A percentile compares a stretch with the other conserved stretches of the same genome.
Evolutionary conservation across 2,888 invertebrate species (phyloP).

Genomic region (Xestia sexstrigata): DNA sequence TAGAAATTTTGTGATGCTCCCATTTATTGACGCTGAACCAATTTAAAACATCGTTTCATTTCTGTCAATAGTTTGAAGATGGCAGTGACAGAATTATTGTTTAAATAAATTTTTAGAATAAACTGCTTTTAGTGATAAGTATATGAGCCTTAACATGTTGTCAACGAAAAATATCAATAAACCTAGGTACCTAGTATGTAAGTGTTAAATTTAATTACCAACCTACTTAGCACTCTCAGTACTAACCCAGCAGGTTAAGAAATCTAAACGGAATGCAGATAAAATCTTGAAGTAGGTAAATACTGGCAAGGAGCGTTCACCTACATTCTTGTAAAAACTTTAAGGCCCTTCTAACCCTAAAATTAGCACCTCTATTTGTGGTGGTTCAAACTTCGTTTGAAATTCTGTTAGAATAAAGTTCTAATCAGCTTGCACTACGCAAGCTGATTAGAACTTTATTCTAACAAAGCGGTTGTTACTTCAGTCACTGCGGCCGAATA

Average conservation of each 20-base stretch:
- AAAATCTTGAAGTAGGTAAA: conserved; percentile 36
- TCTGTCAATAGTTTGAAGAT: neutral
- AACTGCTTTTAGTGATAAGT: neutral
- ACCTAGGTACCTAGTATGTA: neutral
- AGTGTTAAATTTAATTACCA: neutral
- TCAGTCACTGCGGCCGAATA: too few species aligned
- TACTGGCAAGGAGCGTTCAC: conserved; percentile 40
- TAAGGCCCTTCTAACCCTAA: too few species aligned
- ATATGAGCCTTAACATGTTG: neutral
- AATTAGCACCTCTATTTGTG: too few species aligned
- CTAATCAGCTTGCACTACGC: too few species aligned
- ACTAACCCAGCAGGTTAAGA: conserved; percentile 1
- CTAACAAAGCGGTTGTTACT: too few species aligned
- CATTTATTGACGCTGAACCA: neutral
- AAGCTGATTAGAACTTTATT: too few species aligned
- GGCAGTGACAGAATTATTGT: neutral
- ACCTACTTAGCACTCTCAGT: neutral
- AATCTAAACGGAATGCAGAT: conserved; percentile 39
- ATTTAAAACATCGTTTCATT: neutral
- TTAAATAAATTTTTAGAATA: neutral
- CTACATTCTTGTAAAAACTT: conserved; percentile 34
- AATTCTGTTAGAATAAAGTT: too few species aligned
- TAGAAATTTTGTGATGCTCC: neutral
- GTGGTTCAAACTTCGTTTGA: too few species aligned
- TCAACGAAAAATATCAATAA: neutral